Conservation (phyloP, 2,888 invertebrate genomes). For the Macropis europaea region DNA sequence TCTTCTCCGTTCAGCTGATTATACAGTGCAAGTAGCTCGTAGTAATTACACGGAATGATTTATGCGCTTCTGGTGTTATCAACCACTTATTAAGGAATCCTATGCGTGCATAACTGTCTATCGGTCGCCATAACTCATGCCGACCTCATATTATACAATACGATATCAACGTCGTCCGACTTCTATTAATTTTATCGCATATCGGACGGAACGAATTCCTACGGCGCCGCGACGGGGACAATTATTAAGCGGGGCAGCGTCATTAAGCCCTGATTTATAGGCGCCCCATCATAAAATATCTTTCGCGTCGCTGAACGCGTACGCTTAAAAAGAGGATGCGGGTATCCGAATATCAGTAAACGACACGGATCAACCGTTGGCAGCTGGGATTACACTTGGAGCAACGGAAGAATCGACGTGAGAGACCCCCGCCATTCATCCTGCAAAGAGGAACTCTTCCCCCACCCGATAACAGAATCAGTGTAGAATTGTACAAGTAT, state of each 20-base stretch:
- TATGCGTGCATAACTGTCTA: conserved; percentile 35
- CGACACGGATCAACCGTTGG: not conserved
- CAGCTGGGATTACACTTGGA: not conserved
- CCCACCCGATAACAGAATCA: too few relatives aligned
- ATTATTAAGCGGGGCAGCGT: conserved; percentile 15
- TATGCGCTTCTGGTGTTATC: conserved; percentile 37
- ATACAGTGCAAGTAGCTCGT: conserved; percentile 1
- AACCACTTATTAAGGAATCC: conserved; percentile 40
- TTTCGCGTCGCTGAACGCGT: not conserved
- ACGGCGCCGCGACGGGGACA: conserved; percentile 2
- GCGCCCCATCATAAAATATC: not conserved
- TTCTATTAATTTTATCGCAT: conserved; percentile 30
- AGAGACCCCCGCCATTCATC: too few relatives aligned
- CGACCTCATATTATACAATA: conserved; percentile 26
- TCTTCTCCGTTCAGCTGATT: conserved; percentile 8
- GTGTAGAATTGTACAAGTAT: too few relatives aligned
- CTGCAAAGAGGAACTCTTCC: too few relatives aligned
- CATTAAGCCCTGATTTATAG: conserved; percentile 39
- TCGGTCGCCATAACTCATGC: conserved; percentile 35
- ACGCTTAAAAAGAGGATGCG: conserved; percentile 18
- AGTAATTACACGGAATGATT: conserved; percentile 38
- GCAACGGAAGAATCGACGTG: too few relatives aligned
- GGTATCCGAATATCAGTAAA: conserved; percentile 19
- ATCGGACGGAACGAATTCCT: conserved; percentile 7
- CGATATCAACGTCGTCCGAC: conserved; percentile 19